These are phyloP conservation scores for Xerus inauris DNA, from an alignment of 2,113 vertebrate species.

Conservation along the genomic window DNA sequence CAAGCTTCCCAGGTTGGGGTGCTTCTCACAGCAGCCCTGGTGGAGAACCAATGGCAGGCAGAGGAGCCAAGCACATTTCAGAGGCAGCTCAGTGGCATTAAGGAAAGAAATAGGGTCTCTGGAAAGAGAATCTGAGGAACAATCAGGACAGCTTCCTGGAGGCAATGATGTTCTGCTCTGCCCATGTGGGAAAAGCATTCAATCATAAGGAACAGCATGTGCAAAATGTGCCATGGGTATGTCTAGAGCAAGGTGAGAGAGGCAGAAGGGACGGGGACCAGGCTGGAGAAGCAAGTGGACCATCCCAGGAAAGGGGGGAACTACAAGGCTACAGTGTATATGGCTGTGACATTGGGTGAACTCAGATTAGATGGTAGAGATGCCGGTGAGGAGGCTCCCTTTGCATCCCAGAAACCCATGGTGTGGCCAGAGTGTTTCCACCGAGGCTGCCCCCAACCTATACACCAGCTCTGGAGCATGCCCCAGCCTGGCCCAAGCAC, in stretches of 20 bases:
- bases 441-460: too few relatives aligned
- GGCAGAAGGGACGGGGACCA: too few relatives aligned
- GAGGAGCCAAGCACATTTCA: background rate
- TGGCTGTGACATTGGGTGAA: background rate
- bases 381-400: too few relatives aligned
- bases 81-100: accelerated
- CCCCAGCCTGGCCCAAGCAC: background rate
- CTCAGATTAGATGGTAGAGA: background rate
- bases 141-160: background rate
- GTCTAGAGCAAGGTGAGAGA: too few relatives aligned
- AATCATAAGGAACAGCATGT: background rate
- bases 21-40: background rate
- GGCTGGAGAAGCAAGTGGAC: too few relatives aligned
- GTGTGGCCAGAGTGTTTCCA: too few relatives aligned
- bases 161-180: background rate
- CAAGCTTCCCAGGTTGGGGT: background rate
- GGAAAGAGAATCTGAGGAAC: background rate
- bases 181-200: background rate
- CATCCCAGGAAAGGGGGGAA: background rate
- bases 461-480: too few relatives aligned
- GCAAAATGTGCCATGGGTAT: background rate
- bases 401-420: too few relatives aligned
- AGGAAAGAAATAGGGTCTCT: background rate
- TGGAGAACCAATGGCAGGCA: background rate
- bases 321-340: accelerated